Evolutionary conservation across 2,797 vertebrate genomes (phyloP).

Genomic region (Poeciliopsis gracilis): DNA sequence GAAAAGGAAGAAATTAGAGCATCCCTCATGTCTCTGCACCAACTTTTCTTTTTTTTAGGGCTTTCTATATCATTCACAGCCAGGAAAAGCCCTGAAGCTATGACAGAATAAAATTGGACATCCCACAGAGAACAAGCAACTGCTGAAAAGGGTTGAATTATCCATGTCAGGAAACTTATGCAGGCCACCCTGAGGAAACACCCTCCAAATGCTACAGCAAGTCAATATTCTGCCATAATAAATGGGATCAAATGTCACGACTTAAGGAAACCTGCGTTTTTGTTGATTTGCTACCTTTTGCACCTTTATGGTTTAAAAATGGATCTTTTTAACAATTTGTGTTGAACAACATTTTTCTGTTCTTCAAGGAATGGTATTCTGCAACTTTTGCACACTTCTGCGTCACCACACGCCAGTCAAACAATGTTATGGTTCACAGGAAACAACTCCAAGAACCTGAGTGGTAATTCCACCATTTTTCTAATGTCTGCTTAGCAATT

Average conservation of each 20-base stretch:
- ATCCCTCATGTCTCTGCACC: constrained; percentile 4
- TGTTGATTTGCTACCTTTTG: not conserved
- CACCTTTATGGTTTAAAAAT: not conserved
- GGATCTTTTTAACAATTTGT: not conserved
- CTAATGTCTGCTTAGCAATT: not conserved
- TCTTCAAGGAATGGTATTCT: not conserved
- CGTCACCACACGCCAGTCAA: not conserved
- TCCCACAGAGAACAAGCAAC: constrained; percentile 43
- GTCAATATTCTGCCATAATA: not conserved
- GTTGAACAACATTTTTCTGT: not conserved
- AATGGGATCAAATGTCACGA: constrained; percentile 17
- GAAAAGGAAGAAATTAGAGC: not conserved
- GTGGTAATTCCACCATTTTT: not conserved
- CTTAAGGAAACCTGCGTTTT: not conserved
- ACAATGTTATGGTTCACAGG: no score
- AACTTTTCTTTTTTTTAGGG: not conserved
- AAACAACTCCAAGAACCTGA: not conserved
- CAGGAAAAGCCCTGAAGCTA: constrained; percentile 44
- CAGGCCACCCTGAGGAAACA: constrained; percentile 39
- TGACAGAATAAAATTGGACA: constrained; percentile 56
- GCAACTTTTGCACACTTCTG: no score
- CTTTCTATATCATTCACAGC: constrained; percentile 31
- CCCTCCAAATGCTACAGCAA: constrained; percentile 12
- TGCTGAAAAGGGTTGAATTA: constrained; percentile 60
- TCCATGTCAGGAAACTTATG: constrained; percentile 56